phyloP scores from a whole-genome alignment of 2,797 vertebrate species.

The Galaxias olidus region DNA sequence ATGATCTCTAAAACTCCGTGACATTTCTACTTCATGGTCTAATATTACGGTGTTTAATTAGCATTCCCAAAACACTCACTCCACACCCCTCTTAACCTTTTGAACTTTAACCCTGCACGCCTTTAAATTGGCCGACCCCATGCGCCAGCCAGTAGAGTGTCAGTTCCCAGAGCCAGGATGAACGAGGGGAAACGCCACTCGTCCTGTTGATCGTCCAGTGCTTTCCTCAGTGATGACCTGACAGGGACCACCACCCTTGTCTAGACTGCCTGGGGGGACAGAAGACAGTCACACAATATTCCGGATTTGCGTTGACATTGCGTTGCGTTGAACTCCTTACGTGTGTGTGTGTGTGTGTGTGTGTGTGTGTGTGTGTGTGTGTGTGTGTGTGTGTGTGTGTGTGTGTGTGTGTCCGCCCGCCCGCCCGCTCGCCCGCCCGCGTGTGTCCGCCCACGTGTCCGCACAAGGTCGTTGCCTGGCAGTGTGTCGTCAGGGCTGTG shows the following conservation, averaged over 20 bases:
- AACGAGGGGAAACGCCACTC: conserved; percentile 1
- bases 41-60: not conserved
- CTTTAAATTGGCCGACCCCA: not conserved
- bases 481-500: too few species aligned
- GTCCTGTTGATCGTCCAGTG: not conserved
- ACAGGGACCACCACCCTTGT: too few species aligned
- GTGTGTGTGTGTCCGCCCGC: not conserved
- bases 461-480: too few species aligned
- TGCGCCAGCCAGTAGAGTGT: not conserved
- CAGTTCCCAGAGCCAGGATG: not conserved
- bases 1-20: too few species aligned
- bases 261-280: too few species aligned
- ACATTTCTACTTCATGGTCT: not conserved
- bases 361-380: conserved; percentile 21
- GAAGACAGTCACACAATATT: too few species aligned
- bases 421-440: too few species aligned
- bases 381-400: not conserved
- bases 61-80: not conserved
- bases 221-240: not conserved
- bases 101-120: not conserved
- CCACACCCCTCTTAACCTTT: too few species aligned
- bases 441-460: too few species aligned
- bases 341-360: conserved; percentile 23
- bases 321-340: too few species aligned
- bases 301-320: too few species aligned